Conservation (phyloP, 2,888 invertebrate genomes). For the Pterobdella sp. region DNA sequence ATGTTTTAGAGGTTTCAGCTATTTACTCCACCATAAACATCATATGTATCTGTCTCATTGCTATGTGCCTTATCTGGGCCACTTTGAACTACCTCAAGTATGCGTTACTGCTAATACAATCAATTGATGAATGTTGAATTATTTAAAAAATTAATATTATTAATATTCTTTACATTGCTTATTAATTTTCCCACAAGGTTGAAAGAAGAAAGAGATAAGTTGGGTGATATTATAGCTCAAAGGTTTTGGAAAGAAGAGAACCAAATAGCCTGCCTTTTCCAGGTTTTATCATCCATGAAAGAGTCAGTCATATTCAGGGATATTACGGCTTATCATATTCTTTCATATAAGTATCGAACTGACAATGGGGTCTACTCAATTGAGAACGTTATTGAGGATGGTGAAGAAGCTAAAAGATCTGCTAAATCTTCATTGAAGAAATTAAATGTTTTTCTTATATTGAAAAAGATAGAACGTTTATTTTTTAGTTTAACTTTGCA, state of each 20-base stretch:
- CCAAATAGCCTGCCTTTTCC: slow-evolving; percentile 33
- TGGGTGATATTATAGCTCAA: slow-evolving; percentile 34
- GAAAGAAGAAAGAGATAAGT: slow-evolving; percentile 37
- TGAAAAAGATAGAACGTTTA: slow-evolving; percentile 37
- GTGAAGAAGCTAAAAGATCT: slow-evolving; percentile 13
- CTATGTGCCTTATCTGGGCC: slow-evolving; percentile 30
- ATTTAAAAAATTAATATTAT: too few relatives aligned
- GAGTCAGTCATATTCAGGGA: slow-evolving; percentile 35
- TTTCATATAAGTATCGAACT: slow-evolving; percentile 35
- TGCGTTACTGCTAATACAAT: not conserved
- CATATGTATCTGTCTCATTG: slow-evolving; percentile 27
- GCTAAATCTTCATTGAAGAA: not conserved
- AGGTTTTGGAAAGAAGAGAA: slow-evolving; percentile 37
- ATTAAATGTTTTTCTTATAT: slow-evolving; percentile 28
- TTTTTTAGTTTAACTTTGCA: slow-evolving; percentile 37
- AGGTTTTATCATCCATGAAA: slow-evolving; percentile 33
- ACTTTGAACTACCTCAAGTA: slow-evolving; percentile 25
- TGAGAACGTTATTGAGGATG: not conserved
- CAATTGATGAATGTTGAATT: too few relatives aligned
- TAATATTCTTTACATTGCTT: too few relatives aligned
- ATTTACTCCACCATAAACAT: slow-evolving; percentile 27
- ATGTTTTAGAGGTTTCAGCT: slow-evolving; percentile 14
- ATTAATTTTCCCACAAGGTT: too few relatives aligned
- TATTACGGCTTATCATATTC: slow-evolving; percentile 36
- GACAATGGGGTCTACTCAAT: slow-evolving; percentile 32